Base-by-base conservation (phyloP, 2,113 vertebrate species). In the Nibea albiflora region DNA sequence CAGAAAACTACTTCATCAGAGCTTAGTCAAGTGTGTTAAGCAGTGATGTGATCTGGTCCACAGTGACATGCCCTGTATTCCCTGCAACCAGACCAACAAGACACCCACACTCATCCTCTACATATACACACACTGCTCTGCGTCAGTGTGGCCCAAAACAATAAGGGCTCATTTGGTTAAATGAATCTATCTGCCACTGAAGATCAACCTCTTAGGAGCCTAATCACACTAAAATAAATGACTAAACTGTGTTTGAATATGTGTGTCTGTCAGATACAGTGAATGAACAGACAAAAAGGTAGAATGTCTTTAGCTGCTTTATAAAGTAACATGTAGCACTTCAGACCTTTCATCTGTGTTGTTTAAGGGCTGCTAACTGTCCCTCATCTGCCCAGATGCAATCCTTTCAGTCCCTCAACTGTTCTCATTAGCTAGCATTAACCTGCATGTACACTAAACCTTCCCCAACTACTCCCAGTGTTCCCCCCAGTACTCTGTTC, bases 141-240 rank as follows among this genome's bases (percentile, higher is more conserved):
- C 54, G 75, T 76, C 69, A 72, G 80, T 60, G 78, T 69, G 66
- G 73, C 83, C 88, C 85, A 81, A 85, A 84, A 87, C 88, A 88
- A 88, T 90, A 90, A 88, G 88, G 61, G 53, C 85, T 76, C 67
- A 85, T 90, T 85, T 85, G 80, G 65, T 78, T 65, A 80, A 90
- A 88, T 90, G 54, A 85, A 90, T 90, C 80, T 78, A 70, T 85
- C 79, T 83, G 73, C 85, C 79, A 77, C 77, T 57, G 82, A 80
- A 82, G 63, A 47, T 81, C 67, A 83, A 76, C 69, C 79, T 85
- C 83, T 28, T 69, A 80, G 81, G 80, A 79, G 44, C 60, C 64
- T 79, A 87, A 89, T 87, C 68, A 7, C 79, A 73, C 64, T 77
- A 20, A 85, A 80, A 83, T 67, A 85, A 82, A 78, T 79, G 71